Evolutionary conservation across 2,113 vertebrate genomes (phyloP), one percentile per base, ranked within the genome.

Genomic region (Ailurus styani): DNA sequence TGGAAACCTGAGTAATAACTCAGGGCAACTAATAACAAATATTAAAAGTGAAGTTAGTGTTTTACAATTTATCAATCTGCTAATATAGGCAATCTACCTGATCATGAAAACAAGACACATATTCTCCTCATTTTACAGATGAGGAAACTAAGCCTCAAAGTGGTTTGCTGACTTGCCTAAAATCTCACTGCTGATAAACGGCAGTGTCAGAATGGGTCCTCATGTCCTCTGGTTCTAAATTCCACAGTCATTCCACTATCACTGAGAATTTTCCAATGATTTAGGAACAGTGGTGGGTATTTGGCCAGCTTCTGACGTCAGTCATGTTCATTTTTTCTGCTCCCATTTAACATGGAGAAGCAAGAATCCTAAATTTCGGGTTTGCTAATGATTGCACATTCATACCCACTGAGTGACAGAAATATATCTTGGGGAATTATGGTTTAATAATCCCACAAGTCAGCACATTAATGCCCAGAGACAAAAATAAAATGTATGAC

Each of bases 391-490:
- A 97, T 90, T 98, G 84, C 90, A 97, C 86, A 83, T 97, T 91
- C 87, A 78, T 95, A 96, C 52, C 47, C 95, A 97, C 97, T 84
- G 47, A 95, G 97, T 0, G 86, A 96, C 97, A 98, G 97, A 98
- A 98, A 98, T 97, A 96, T 97, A 98, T 98, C 95, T 93, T 96
- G 57, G 64, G 96, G 88, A 96, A 93, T 96, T 97, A 95, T 20
- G 87, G 90, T 73, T 94, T 91, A 97, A 96, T 96, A 98, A 96
- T 97, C 97, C 88, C 95, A 85, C 94, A 96, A 98, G 97, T 98
- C 97, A 98, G 98, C 97, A 98, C 98, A 98, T 98, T 98, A 98
- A 98, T 97, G 98, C 97, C 95, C 95, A 98, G 97, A 98, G 96
- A 99, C 98, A 98, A 99, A 97, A 95, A 97, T 95, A 95, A 95